Conservation (phyloP, 1,140 invertebrate genomes). For the Holotrichia oblita region DNA sequence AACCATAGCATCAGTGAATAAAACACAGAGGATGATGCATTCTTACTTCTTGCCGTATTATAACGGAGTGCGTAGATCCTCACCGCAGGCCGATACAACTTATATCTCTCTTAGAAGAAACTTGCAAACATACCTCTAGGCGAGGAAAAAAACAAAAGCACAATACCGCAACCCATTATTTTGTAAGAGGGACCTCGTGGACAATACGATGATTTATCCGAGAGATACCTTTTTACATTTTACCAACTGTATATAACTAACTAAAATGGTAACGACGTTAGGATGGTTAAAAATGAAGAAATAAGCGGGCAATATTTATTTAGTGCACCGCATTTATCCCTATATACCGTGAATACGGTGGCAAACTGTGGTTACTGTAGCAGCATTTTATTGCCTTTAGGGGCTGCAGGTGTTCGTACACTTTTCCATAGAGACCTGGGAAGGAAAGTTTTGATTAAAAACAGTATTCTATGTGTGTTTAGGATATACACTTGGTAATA, state of each 20-base stretch:
- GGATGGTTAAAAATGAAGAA: neutral
- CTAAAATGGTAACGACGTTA: no score
- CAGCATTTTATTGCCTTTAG: slow-evolving; percentile 16
- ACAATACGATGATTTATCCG: neutral
- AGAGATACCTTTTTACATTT: no score
- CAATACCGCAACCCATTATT: slow-evolving; percentile 11
- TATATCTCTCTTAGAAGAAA: no score
- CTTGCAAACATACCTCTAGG: neutral
- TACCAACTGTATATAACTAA: no score
- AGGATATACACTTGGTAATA: neutral
- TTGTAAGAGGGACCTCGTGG: neutral
- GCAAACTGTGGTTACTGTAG: neutral
- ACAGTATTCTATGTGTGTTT: neutral
- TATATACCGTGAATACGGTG: neutral
- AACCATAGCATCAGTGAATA: no score
- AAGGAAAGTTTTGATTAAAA: neutral
- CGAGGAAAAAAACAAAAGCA: neutral
- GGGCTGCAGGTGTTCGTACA: neutral
- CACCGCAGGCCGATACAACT: neutral
- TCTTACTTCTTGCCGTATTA: no score
- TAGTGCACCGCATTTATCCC: neutral
- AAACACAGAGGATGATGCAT: neutral
- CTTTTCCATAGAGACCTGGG: neutral
- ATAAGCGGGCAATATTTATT: slow-evolving; percentile 7
- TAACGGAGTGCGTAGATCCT: no score